A percentile compares a stretch with the other conserved stretches of the same genome.
Evolutionary conservation across 1,140 invertebrate genomes (phyloP).

Genomic region (Maconellicoccus hirsutus): DNA sequence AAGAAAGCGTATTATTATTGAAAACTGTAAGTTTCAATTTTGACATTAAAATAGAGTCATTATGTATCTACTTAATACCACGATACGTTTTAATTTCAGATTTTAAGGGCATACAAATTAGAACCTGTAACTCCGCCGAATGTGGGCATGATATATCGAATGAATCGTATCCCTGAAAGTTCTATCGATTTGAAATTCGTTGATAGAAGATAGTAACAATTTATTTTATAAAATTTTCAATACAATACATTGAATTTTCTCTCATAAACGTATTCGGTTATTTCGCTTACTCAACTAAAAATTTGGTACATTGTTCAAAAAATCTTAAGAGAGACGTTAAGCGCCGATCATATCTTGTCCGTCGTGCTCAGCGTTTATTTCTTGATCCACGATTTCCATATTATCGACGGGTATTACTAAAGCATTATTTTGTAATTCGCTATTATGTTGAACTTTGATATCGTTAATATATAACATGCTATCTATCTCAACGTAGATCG

Average conservation of each 20-base stretch:
- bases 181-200: slow-evolving; percentile 27
- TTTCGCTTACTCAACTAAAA: too few species aligned
- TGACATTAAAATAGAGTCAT: too few species aligned
- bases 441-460: neutral
- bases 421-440: neutral
- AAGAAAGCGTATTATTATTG: slow-evolving; percentile 37
- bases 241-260: neutral
- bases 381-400: neutral
- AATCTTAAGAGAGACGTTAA: too few species aligned
- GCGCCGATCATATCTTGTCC: neutral
- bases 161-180: slow-evolving; percentile 31
- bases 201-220: slow-evolving; percentile 19
- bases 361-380: neutral
- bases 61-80: too few species aligned
- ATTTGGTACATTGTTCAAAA: too few species aligned
- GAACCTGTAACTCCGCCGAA: slow-evolving; percentile 14
- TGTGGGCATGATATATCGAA: slow-evolving; percentile 31
- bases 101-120: slow-evolving; percentile 28
- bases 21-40: slow-evolving; percentile 44
- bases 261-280: too few species aligned
- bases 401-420: neutral
- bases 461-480: neutral
- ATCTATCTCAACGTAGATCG: neutral
- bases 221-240: neutral
- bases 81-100: slow-evolving; percentile 27